A percentile compares a stretch with the other conserved stretches of the same genome.
Conservation (phyloP, 1,140 invertebrate genomes). For the Venturia canescens region DNA sequence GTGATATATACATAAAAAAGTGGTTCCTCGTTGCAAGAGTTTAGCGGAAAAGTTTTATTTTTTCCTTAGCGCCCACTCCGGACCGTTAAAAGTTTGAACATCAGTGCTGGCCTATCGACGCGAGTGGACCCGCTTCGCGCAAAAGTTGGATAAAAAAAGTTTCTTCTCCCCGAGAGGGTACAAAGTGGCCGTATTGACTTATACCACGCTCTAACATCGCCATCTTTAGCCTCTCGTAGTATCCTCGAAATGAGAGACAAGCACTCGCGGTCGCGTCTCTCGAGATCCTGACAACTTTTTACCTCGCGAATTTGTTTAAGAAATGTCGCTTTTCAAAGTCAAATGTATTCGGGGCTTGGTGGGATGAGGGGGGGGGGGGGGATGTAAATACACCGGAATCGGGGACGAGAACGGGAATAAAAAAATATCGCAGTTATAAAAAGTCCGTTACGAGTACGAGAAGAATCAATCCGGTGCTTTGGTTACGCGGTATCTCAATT, state of each 20-base stretch:
- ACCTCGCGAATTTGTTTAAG: slow-evolving; percentile 14
- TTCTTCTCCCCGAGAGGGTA: slow-evolving; percentile 44
- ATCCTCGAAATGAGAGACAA: neutral
- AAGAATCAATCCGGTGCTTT: no score
- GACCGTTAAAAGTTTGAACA: slow-evolving; percentile 54
- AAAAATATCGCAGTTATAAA: neutral
- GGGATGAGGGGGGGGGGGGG: slow-evolving; percentile 4
- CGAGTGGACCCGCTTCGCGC: neutral
- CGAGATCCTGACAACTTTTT: slow-evolving; percentile 40
- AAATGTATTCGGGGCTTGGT: neutral
- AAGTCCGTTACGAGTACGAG: no score
- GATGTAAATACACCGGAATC: neutral
- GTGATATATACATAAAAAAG: neutral
- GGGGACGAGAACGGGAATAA: neutral
- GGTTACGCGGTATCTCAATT: no score
- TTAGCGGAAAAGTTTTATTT: neutral
- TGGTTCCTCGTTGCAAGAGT: neutral
- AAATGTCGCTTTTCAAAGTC: neutral
- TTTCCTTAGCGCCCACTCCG: neutral
- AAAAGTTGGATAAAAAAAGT: slow-evolving; percentile 50
- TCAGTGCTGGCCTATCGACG: slow-evolving; percentile 36
- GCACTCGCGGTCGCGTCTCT: slow-evolving; percentile 11
- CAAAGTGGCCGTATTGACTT: slow-evolving; percentile 50
- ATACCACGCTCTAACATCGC: slow-evolving; percentile 48
- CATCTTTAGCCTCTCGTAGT: slow-evolving; percentile 29